A percentile compares a stretch with the other conserved stretches of the same genome.
These are phyloP conservation scores for Eudemis profundana DNA, from an alignment of 2,888 invertebrate species.

Conservation along the genomic window DNA sequence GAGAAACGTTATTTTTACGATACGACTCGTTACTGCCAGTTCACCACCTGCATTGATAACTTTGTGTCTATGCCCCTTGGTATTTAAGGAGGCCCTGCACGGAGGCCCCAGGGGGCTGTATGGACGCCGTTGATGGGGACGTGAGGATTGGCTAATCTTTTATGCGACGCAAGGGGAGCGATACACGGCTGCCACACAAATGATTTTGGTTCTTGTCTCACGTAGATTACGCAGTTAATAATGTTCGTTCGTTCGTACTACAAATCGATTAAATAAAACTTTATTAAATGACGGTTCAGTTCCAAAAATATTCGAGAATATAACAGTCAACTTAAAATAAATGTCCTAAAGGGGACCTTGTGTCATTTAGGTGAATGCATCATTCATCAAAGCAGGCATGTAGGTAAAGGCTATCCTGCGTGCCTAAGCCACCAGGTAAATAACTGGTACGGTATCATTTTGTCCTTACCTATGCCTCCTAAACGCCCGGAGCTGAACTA, in stretches of 20 bases:
- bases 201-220: conserved; percentile 14
- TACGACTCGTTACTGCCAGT: conserved; percentile 27
- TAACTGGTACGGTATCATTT: too few species aligned
- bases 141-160: conserved; percentile 43
- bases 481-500: too few species aligned
- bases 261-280: too few species aligned
- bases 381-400: too few species aligned
- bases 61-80: conserved; percentile 24
- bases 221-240: conserved; percentile 11
- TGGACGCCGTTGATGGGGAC: conserved; percentile 38
- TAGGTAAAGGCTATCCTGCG: too few species aligned
- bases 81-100: conserved; percentile 38
- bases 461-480: too few species aligned
- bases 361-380: too few species aligned
- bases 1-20: conserved; percentile 4
- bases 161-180: conserved; percentile 22
- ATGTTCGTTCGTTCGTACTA: not conserved
- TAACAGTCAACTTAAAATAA: too few species aligned
- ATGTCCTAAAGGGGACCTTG: too few species aligned
- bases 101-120: conserved; percentile 34
- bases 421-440: too few species aligned
- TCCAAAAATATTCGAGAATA: too few species aligned
- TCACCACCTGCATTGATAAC: conserved; percentile 39
- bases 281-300: too few species aligned
- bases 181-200: conserved; percentile 25